Percentiles rank a stretch among this genome's conserved stretches.
These are phyloP conservation scores for Empis stercorea DNA, from an alignment of 2,888 invertebrate species.

Conservation along the genomic window DNA sequence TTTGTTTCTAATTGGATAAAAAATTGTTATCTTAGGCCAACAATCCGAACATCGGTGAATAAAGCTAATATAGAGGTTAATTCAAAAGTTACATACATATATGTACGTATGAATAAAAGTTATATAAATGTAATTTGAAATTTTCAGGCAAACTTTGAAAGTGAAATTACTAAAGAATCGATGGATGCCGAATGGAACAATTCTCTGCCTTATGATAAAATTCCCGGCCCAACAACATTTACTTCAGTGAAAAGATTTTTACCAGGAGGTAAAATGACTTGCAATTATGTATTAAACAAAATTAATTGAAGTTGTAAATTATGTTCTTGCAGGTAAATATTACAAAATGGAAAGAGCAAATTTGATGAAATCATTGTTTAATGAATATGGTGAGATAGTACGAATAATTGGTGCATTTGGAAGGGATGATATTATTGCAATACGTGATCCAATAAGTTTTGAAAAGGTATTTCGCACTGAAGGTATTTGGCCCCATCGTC, in stretches of 20 bases:
- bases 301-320: too few relatives aligned
- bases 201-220: conserved; percentile 18
- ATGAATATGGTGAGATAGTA: conserved; percentile 34
- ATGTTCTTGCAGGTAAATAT: conserved; percentile 4
- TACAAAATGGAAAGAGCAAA: background rate
- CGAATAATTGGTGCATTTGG: conserved; percentile 33
- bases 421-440: conserved; percentile 29
- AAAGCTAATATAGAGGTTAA: too few relatives aligned
- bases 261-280: conserved; percentile 23
- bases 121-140: too few relatives aligned
- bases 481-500: conserved; percentile 37
- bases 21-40: too few relatives aligned
- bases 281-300: too few relatives aligned
- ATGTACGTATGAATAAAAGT: too few relatives aligned
- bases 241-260: conserved; percentile 20
- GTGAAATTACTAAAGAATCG: background rate
- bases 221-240: conserved; percentile 24
- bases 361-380: background rate
- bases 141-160: background rate
- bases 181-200: background rate
- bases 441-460: conserved; percentile 41
- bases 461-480: conserved; percentile 35
- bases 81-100: too few relatives aligned
- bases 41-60: too few relatives aligned
- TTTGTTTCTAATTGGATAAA: too few relatives aligned